Conservation (phyloP, 2,797 vertebrate species). For the Parotocinclus haroldoi region DNA sequence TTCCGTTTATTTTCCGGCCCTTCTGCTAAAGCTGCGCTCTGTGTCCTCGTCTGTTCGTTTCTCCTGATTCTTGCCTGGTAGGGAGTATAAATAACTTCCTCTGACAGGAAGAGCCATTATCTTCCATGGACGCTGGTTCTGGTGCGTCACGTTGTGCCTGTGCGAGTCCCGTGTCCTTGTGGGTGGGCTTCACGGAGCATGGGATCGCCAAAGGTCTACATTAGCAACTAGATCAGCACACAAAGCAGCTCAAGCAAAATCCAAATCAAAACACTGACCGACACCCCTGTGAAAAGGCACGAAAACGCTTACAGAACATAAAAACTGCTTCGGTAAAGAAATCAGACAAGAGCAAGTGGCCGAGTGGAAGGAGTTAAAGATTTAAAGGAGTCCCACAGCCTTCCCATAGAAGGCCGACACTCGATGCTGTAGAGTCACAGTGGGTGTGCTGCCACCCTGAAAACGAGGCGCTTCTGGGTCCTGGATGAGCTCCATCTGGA, state of each 20-base stretch:
- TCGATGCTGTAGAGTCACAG: constrained; percentile 1
- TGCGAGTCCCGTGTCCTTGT: constrained; percentile 15
- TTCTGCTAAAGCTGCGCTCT: constrained; percentile 13
- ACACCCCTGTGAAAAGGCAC: too few species aligned
- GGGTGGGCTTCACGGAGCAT: not conserved
- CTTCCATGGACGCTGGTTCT: constrained; percentile 27
- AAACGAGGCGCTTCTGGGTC: not conserved
- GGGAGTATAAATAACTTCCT: constrained; percentile 51
- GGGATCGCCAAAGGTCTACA: not conserved
- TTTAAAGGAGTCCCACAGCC: not conserved
- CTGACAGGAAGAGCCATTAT: constrained; percentile 51
- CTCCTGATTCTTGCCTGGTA: constrained; percentile 16
- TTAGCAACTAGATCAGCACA: not conserved
- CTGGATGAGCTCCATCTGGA: constrained; percentile 22
- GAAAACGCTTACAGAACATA: constrained; percentile 21
- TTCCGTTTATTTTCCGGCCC: constrained; percentile 19
- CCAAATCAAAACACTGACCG: too few species aligned
- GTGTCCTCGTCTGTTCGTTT: constrained; percentile 19
- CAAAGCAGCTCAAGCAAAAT: too few species aligned
- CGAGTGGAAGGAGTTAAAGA: not conserved
- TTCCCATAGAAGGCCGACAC: constrained; percentile 15
- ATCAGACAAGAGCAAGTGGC: constrained; percentile 11
- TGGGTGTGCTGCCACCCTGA: not conserved
- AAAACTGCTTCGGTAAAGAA: not conserved
- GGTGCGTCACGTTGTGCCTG: constrained; percentile 21